Evolutionary conservation across 2,888 invertebrate genomes (phyloP), one percentile per base, ranked within the genome.

Genomic region (Selenia dentaria): DNA sequence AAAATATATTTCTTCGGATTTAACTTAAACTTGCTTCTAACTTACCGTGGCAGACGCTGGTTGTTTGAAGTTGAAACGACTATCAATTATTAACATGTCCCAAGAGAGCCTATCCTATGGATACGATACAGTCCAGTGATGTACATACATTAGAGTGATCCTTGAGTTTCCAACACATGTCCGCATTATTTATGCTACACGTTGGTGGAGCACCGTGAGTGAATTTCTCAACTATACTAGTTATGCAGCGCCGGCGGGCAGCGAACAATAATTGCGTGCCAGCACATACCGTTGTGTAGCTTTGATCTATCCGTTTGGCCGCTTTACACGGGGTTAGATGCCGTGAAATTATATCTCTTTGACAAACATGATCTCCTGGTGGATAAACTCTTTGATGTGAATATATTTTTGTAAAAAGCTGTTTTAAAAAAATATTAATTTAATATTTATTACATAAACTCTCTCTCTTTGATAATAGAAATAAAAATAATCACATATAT

Each of bases 281-380:
- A 14, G 42, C 14, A 37, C 24, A 31, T 28, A 10, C 36, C 33
- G 27, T 24, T 38, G 34, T 26, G 31, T 27, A 26, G 31, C 46
- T 40, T 46, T 46, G 40, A 46, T 46, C 46, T 40, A 35, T 36
- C 16, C 35, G 35, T 35, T 22, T 27, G 39, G 33, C 34, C 34
- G 31, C 39, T 24, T 32, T 2, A 31, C 14, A 13, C 24, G 18
- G 41, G 45, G 45, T 49, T 45, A 45, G 51, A 27, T 49, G 18
- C 42, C 51, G 53, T 49, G 49, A 55, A 58, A 53, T 55, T 51
- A 43, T 36, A 40, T 51, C 51, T 57, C 57, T 54, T 41, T 48
- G 43, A 47, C 34, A 12, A 35, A 8, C 45, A 44, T 54, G 43
- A 46, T 44, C 22, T 49, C 53, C 49, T 41, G 29, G 44, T 51